A percentile compares a stretch with the other conserved stretches of the same genome.
Conservation (phyloP, 2,888 invertebrate species). For the Hirtodrosophila duncani region DNA sequence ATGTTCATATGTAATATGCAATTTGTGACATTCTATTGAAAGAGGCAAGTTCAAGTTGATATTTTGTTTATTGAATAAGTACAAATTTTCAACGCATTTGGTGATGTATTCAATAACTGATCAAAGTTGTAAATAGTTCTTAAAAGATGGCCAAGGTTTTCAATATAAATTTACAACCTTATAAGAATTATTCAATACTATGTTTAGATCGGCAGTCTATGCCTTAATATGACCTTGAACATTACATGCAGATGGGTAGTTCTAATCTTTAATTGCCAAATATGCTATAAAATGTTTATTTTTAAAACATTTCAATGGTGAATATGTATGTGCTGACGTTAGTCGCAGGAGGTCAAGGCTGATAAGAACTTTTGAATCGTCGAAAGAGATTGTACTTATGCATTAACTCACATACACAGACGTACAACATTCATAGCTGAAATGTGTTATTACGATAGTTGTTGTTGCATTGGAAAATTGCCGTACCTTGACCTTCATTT, state of each 20-base stretch:
- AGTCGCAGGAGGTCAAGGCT: too few relatives aligned
- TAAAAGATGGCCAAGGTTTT: too few relatives aligned
- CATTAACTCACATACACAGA: too few relatives aligned
- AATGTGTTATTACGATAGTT: constrained; percentile 5
- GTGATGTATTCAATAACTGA: too few relatives aligned
- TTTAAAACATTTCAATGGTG: constrained; percentile 8
- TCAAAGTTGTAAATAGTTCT: too few relatives aligned
- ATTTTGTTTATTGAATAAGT: neutral
- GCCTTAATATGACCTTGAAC: constrained; percentile 48
- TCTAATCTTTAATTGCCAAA: constrained; percentile 28
- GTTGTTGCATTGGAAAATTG: constrained; percentile 41
- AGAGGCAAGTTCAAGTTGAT: constrained; percentile 18
- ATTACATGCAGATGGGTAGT: constrained; percentile 6
- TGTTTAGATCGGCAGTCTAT: too few relatives aligned
- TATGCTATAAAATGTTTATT: constrained; percentile 3
- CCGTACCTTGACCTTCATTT: neutral
- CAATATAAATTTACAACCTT: too few relatives aligned
- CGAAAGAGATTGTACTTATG: constrained; percentile 21
- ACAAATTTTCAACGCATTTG: too few relatives aligned
- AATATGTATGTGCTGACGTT: too few relatives aligned
- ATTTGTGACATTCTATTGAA: neutral
- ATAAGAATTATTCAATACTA: too few relatives aligned
- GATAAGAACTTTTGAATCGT: too few relatives aligned
- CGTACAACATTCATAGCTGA: too few relatives aligned
- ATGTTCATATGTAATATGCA: neutral